A percentile compares a stretch with the other conserved stretches of the same genome.
Conservation (phyloP, 1,140 invertebrate genomes). For the Uloborus diversus region DNA sequence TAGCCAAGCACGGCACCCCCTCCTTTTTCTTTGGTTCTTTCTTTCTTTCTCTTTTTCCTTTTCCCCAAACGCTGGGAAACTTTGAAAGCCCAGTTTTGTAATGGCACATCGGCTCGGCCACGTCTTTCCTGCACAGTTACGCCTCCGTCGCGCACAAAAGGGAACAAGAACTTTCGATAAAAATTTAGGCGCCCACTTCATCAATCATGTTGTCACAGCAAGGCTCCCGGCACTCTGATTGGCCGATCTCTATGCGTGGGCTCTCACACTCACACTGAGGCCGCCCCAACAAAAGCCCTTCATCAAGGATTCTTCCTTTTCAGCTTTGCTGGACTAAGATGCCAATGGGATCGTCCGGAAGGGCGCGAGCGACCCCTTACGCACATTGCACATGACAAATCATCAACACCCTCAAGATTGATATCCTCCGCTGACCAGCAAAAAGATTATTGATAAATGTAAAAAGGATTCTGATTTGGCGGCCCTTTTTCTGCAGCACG, state of each 20-base stretch:
- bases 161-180: conserved; percentile 58
- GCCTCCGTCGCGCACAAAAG: conserved; percentile 54
- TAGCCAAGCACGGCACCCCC: conserved; percentile 49
- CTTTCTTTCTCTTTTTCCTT: conserved; percentile 50
- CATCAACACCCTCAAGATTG: conserved; percentile 54
- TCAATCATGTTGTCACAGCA: conserved; percentile 57
- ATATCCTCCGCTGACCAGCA: conserved; percentile 47
- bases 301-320: conserved; percentile 52
- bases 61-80: conserved; percentile 37
- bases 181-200: conserved; percentile 57
- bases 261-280: conserved; percentile 28
- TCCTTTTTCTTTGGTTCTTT: conserved; percentile 48
- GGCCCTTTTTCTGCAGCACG: no score
- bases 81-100: conserved; percentile 57
- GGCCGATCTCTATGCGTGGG: conserved; percentile 52
- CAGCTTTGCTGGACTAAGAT: conserved; percentile 36
- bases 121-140: conserved; percentile 54
- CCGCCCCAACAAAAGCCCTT: conserved; percentile 51
- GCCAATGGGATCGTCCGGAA: conserved; percentile 36
- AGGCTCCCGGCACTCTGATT: conserved; percentile 55
- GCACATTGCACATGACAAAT: conserved; percentile 50
- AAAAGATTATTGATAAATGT: conserved; percentile 50
- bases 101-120: conserved; percentile 56
- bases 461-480: conserved; percentile 25
- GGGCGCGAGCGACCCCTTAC: conserved; percentile 14